These are phyloP conservation scores for Brachionus calyciflorus DNA, from an alignment of 1,140 invertebrate species.

Conservation along the genomic window DNA sequence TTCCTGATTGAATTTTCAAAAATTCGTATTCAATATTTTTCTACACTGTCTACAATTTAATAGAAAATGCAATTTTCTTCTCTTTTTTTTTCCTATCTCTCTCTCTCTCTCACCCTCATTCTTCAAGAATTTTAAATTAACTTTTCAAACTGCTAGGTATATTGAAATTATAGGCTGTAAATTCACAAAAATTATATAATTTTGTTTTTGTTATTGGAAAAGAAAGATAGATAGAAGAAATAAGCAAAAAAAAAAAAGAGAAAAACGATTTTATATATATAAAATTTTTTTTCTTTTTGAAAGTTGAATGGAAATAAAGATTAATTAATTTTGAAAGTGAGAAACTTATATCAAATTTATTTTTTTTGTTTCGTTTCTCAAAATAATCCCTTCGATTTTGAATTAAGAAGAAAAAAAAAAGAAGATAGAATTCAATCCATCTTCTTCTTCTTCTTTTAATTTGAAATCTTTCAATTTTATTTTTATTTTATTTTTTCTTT, in stretches of 20 bases:
- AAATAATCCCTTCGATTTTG: no score
- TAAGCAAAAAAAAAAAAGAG: no score
- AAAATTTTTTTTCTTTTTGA: neutral
- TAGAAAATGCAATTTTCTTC: neutral
- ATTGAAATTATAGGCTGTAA: constrained; percentile 24
- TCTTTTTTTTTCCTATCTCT: no score
- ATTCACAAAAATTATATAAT: constrained; percentile 25
- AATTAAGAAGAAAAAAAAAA: no score
- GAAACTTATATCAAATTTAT: constrained; percentile 7
- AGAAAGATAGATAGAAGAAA: no score
- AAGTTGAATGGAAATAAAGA: constrained; percentile 13
- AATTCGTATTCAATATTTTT: neutral
- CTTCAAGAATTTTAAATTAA: constrained; percentile 42
- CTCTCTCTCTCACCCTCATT: no score
- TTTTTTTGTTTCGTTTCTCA: neutral
- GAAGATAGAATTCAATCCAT: constrained; percentile 1
- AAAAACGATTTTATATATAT: no score
- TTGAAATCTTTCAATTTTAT: neutral
- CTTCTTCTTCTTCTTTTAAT: neutral
- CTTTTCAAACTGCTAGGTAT: constrained; percentile 31
- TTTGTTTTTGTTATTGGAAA: constrained; percentile 28
- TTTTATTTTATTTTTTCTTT: neutral
- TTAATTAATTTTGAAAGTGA: constrained; percentile 39
- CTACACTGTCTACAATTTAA: constrained; percentile 39
- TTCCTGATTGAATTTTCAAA: constrained; percentile 24